phyloP scores from a whole-genome alignment of 2,797 vertebrate species.

The Siniperca undulata region DNA sequence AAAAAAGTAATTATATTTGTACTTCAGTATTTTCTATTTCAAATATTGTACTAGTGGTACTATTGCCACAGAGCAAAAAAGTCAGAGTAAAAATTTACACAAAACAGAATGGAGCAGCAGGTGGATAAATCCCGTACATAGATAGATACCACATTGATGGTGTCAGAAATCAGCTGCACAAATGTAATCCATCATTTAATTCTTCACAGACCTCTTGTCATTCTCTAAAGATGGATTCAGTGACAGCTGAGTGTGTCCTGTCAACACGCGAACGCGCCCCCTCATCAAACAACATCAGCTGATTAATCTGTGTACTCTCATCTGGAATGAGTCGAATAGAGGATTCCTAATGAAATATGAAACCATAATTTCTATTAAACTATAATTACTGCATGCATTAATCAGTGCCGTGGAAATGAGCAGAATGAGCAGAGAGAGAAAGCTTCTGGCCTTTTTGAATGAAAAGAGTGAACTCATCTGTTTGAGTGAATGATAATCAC shows the following conservation, averaged over 20 bases:
- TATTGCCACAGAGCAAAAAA: background rate
- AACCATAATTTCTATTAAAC: constrained; percentile 74
- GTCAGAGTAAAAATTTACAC: background rate
- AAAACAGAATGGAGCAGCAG: background rate
- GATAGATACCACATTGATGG: background rate
- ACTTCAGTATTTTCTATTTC: background rate
- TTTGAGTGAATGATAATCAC: constrained; percentile 67
- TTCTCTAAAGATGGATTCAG: constrained; percentile 40
- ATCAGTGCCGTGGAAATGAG: constrained; percentile 61
- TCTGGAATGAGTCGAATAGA: constrained; percentile 62
- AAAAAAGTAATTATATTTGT: background rate
- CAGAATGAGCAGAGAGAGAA: constrained; percentile 29
- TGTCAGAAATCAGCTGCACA: constrained; percentile 21
- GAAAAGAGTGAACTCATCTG: constrained; percentile 58
- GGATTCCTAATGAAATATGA: constrained; percentile 76
- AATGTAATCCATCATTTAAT: constrained; percentile 37
- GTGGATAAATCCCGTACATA: background rate
- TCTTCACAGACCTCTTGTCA: constrained; percentile 29
- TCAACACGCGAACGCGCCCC: constrained; percentile 30
- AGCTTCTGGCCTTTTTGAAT: constrained; percentile 55
- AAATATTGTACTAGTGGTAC: background rate
- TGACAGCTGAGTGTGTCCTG: constrained; percentile 17
- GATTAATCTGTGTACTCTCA: constrained; percentile 67
- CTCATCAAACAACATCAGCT: constrained; percentile 60
- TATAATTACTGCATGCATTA: constrained; percentile 74